A percentile compares a stretch with the other conserved stretches of the same genome.
phyloP scores from a whole-genome alignment of 1,140 invertebrate species.

The Bursaphelenchus mucronatus region DNA sequence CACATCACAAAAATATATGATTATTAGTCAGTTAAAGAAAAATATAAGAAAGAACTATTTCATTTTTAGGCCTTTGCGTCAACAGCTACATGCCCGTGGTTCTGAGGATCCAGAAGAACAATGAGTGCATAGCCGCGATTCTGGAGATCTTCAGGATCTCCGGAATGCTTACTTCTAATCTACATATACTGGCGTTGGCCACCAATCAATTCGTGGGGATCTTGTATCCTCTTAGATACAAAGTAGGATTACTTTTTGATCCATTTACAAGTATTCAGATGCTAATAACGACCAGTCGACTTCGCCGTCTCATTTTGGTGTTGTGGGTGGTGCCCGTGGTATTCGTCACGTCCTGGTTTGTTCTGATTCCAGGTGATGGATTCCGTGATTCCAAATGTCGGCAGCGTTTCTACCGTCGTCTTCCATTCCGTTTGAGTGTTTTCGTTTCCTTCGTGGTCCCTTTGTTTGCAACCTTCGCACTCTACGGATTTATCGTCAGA shows the following conservation, averaged over 20 bases:
- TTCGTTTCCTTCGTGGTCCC: constrained; percentile 49
- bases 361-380: constrained; percentile 35
- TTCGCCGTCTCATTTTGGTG: constrained; percentile 36
- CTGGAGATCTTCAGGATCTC: constrained; percentile 49
- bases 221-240: constrained; percentile 48
- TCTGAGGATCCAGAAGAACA: constrained; percentile 31
- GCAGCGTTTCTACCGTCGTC: constrained; percentile 45
- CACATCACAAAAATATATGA: constrained; percentile 14
- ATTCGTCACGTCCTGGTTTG: constrained; percentile 40
- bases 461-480: constrained; percentile 37
- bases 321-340: constrained; percentile 42
- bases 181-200: constrained; percentile 50
- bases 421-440: constrained; percentile 51
- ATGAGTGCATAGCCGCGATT: constrained; percentile 30
- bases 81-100: constrained; percentile 53
- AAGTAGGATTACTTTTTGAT: constrained; percentile 22
- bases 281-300: constrained; percentile 49
- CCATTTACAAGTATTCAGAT: constrained; percentile 30
- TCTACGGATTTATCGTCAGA: constrained; percentile 43
- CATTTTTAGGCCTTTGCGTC: constrained; percentile 44
- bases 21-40: too few relatives aligned
- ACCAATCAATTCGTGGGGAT: constrained; percentile 55
- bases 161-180: constrained; percentile 52
- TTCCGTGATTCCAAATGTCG: constrained; percentile 35
- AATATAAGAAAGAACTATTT: constrained; percentile 1